These are phyloP conservation scores for Philereme transversata DNA, from an alignment of 2,888 invertebrate species.

Conservation along the genomic window DNA sequence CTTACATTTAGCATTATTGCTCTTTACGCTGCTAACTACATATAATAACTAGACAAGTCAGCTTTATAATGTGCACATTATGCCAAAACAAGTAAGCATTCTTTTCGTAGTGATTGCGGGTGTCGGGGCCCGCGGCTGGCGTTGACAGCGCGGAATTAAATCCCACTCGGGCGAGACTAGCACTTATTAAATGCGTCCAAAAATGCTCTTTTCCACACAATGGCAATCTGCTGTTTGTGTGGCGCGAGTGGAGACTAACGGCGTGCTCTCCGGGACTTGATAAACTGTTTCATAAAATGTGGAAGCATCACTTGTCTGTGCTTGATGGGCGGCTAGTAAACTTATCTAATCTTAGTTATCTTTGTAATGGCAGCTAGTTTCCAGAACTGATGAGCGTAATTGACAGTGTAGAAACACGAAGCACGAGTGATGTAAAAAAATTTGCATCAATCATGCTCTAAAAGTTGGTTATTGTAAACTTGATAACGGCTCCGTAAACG, in stretches of 20 bases:
- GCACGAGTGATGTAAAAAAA: no score
- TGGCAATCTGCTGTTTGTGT: slow-evolving; percentile 50
- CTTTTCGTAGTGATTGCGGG: slow-evolving; percentile 38
- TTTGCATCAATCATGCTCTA: no score
- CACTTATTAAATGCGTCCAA: slow-evolving; percentile 74
- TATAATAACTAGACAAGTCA: no score
- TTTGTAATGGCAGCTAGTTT: no score
- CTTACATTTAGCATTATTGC: no score
- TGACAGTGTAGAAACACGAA: no score
- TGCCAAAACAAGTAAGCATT: slow-evolving; percentile 7
- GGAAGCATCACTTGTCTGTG: background rate
- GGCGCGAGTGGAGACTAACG: slow-evolving; percentile 4
- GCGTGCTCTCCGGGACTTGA: slow-evolving; percentile 1
- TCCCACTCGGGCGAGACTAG: slow-evolving; percentile 52
- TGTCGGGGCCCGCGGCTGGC: slow-evolving; percentile 60
- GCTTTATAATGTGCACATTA: background rate
- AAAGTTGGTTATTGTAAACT: no score
- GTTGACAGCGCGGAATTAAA: slow-evolving; percentile 73
- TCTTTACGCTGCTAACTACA: no score
- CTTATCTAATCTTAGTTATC: no score
- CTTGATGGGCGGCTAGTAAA: background rate
- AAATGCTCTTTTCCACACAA: slow-evolving; percentile 70
- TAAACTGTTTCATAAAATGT: slow-evolving; percentile 4
- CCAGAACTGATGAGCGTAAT: no score
- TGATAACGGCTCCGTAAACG: no score